phyloP scores from a whole-genome alignment of 2,888 invertebrate species.

The Archips crataeganus region DNA sequence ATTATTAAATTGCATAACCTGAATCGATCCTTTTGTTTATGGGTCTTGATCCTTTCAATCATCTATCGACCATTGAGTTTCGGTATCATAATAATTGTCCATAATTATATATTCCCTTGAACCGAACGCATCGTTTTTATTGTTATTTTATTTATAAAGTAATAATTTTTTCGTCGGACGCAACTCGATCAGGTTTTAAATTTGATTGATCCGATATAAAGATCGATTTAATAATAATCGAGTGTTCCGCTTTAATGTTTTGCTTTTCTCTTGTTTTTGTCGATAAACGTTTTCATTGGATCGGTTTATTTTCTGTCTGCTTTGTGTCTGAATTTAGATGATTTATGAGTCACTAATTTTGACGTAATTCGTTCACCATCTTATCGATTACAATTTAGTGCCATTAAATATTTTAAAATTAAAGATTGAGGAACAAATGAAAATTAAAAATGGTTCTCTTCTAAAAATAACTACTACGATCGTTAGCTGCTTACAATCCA shows the following conservation, averaged over 20 bases:
- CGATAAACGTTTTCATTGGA: slow-evolving; percentile 75
- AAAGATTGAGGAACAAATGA: slow-evolving; percentile 25
- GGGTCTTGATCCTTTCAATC: slow-evolving; percentile 84
- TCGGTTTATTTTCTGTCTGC: slow-evolving; percentile 65
- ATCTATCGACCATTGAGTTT: slow-evolving; percentile 84
- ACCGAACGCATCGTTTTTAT: slow-evolving; percentile 83
- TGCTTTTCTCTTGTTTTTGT: slow-evolving; percentile 73
- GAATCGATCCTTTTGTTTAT: slow-evolving; percentile 84
- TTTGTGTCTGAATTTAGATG: slow-evolving; percentile 64
- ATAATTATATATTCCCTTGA: slow-evolving; percentile 85
- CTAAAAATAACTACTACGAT: not conserved
- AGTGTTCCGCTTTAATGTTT: slow-evolving; percentile 75
- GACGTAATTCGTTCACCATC: slow-evolving; percentile 52
- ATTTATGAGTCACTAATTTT: slow-evolving; percentile 68
- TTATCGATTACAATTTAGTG: slow-evolving; percentile 47
- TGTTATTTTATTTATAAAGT: slow-evolving; percentile 87
- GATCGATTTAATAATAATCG: slow-evolving; percentile 82
- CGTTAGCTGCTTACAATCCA: not conserved
- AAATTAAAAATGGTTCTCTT: slow-evolving; percentile 31
- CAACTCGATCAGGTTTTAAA: slow-evolving; percentile 83
- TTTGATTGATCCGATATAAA: slow-evolving; percentile 86
- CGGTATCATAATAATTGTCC: slow-evolving; percentile 85
- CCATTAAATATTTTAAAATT: slow-evolving; percentile 41
- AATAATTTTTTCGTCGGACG: slow-evolving; percentile 82
- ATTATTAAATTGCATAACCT: slow-evolving; percentile 80